Conservation (phyloP, 2,888 invertebrate genomes). For the Labia minor region DNA sequence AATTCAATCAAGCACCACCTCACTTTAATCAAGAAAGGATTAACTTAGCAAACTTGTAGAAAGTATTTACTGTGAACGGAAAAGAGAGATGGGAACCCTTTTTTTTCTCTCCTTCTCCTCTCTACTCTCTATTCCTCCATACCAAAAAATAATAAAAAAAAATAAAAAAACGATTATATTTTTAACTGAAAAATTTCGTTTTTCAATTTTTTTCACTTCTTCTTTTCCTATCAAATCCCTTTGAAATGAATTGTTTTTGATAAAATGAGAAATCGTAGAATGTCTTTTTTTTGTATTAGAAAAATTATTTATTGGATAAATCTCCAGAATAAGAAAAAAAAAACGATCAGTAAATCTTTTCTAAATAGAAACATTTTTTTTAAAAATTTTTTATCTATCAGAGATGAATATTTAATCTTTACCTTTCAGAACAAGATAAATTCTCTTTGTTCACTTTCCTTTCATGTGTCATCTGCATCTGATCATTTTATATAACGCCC, state of each 20-base stretch:
- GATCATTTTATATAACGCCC: not conserved
- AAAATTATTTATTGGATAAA: no score
- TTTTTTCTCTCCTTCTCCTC: not conserved
- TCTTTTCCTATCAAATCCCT: not conserved
- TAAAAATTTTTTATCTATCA: not conserved
- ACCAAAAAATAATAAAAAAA: not conserved
- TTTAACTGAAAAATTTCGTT: not conserved
- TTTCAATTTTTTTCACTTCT: not conserved
- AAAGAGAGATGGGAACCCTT: not conserved
- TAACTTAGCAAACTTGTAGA: constrained; percentile 1
- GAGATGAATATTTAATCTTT: not conserved
- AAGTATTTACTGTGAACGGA: constrained; percentile 3
- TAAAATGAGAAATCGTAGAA: not conserved
- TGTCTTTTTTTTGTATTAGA: no score
- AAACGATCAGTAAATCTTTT: no score
- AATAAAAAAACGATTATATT: not conserved
- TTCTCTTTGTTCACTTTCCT: not conserved
- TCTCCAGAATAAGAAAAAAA: no score
- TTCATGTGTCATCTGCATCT: constrained; percentile 13
- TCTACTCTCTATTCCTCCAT: not conserved
- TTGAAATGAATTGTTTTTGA: not conserved
- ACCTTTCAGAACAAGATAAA: not conserved
- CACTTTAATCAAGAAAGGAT: constrained; percentile 13
- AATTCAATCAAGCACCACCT: constrained; percentile 13
- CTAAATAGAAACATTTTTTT: not conserved